Conservation (phyloP, 2,113 vertebrate species). For the Euleptes europaea region DNA sequence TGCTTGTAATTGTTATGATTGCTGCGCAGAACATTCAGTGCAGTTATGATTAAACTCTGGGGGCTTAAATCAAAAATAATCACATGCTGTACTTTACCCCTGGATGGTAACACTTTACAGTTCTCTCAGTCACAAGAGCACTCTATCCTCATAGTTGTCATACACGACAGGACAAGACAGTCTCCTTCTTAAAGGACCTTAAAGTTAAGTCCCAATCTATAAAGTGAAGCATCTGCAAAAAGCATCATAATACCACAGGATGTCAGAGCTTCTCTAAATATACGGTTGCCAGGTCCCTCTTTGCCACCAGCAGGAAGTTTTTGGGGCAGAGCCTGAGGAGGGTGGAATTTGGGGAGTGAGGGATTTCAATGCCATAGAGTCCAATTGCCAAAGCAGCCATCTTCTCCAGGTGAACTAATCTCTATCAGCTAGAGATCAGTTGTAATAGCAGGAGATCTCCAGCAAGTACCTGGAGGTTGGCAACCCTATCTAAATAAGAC, state of each 20-base stretch:
- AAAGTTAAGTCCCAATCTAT: neutral
- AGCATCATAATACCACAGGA: neutral
- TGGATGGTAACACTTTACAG: neutral
- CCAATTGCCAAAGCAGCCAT: too few species aligned
- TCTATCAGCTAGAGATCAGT: too few species aligned
- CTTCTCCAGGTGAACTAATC: too few species aligned
- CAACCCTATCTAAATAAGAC: neutral
- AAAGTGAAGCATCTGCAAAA: neutral
- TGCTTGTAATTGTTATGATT: neutral
- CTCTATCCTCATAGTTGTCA: neutral
- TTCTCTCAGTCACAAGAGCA: neutral
- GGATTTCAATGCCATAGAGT: too few species aligned
- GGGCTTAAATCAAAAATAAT: neutral
- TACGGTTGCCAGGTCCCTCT: too few species aligned
- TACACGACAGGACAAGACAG: neutral
- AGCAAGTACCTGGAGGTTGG: too few species aligned
- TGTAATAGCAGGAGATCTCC: too few species aligned
- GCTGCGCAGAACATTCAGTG: constrained; percentile 36
- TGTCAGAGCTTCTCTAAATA: neutral
- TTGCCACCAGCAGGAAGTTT: too few species aligned
- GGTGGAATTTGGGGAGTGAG: too few species aligned
- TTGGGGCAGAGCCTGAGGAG: too few species aligned
- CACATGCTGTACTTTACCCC: neutral
- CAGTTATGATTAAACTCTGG: neutral
- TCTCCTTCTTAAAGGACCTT: neutral